These are phyloP conservation scores for Crotalus helleri DNA, from an alignment of 2,113 vertebrate genomes.

Conservation along the genomic window DNA sequence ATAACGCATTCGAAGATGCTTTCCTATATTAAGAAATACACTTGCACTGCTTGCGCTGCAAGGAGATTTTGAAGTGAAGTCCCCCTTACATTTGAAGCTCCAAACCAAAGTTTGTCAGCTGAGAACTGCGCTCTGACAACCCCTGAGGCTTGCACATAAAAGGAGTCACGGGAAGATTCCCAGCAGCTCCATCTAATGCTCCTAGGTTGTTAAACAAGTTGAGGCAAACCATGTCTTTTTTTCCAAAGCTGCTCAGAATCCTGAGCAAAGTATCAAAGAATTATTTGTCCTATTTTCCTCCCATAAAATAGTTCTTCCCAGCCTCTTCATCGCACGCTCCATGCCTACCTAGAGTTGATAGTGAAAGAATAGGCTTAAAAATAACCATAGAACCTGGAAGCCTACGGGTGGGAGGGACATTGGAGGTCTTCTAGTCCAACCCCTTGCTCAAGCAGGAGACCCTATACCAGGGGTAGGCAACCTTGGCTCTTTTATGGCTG, in stretches of 20 bases:
- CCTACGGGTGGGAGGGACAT: neutral
- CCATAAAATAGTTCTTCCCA: neutral
- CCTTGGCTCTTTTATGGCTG: no score
- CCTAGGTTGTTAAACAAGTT: neutral
- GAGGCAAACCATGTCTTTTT: neutral
- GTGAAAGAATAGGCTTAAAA: neutral
- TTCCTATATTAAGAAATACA: neutral
- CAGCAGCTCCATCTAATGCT: neutral
- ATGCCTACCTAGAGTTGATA: no score
- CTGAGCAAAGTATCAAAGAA: neutral
- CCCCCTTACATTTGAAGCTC: neutral
- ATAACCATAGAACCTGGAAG: neutral
- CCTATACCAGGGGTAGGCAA: no score
- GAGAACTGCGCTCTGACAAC: neutral
- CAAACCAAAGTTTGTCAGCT: neutral
- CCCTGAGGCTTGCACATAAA: neutral
- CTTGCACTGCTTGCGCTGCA: neutral
- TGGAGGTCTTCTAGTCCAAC: neutral
- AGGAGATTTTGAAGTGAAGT: neutral
- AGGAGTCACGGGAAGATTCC: neutral
- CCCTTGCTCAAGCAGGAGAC: no score
- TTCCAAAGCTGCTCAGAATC: neutral
- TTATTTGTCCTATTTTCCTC: neutral
- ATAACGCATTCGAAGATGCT: neutral
- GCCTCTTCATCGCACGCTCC: neutral